Evolutionary conservation across 1,140 invertebrate genomes (phyloP), one percentile per base, ranked within the genome.

Genomic region (Sycophila sp.): DNA sequence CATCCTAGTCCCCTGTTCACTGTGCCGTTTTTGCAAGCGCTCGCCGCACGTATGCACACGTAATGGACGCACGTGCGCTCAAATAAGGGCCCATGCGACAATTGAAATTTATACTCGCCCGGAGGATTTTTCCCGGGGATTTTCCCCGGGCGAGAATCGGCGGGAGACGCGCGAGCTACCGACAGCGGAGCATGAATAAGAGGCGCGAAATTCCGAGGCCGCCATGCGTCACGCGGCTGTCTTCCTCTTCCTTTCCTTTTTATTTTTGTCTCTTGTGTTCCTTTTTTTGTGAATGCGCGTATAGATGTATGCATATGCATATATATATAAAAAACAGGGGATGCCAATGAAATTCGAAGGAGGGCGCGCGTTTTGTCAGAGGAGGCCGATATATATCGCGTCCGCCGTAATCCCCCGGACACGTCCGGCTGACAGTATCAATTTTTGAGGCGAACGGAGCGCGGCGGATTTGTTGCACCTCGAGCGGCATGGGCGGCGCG

Each of bases 91-190:
- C 11, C 34, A n/a, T 10, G 58, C 26, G 32, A 60, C 30, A 69
- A 60, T 17, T 69, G 38, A 36, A 60, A 69, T 60, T 60, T 69
- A 60, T 69, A 60, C 56, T 45, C 36, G 34, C 24, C 32, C 56
- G 34, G 32, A 38, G 66, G 45, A 60, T 69, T 60, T 60, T 22
- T 67, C 15, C 30, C 28, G n/a, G 36, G 3, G 32, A 24, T 40
- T 17, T n/a, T n/a, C n/a, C n/a, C n/a, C n/a, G n/a, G n/a, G n/a
- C n/a, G n/a, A n/a, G n/a, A n/a, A n/a, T n/a, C n/a, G n/a, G n/a
- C n/a, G n/a, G n/a, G n/a, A n/a, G n/a, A n/a, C n/a, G n/a, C n/a
- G n/a, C n/a, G n/a, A n/a, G n/a, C n/a, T n/a, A n/a, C n/a, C n/a
- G n/a, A n/a, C n/a, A 8, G 7, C 24, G 26, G 49, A 30, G 49